Conservation (phyloP, 2,888 invertebrate species). For the Globia sparganii region DNA sequence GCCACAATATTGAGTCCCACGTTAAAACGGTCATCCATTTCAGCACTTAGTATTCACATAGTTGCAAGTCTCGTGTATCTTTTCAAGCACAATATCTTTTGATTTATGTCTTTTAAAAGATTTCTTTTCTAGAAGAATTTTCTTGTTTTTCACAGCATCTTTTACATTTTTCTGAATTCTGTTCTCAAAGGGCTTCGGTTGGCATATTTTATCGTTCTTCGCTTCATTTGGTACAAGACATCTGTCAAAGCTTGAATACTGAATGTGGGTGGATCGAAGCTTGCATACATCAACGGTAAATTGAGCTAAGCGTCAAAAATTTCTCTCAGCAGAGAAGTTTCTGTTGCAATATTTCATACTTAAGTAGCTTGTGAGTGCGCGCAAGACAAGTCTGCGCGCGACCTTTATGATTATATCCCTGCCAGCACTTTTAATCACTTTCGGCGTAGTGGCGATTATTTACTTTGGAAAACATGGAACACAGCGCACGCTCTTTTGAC, state of each 20-base stretch:
- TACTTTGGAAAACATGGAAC: background rate
- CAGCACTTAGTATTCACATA: conserved; percentile 14
- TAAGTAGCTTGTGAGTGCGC: background rate
- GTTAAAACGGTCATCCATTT: conserved; percentile 23
- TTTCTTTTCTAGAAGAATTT: background rate
- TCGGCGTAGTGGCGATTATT: background rate
- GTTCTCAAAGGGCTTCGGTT: conserved; percentile 30
- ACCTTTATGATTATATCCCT: background rate
- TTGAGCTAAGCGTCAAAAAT: conserved; percentile 32
- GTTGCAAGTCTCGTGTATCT: conserved; percentile 2
- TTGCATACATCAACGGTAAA: conserved; percentile 18
- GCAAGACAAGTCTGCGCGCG: background rate
- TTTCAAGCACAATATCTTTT: background rate
- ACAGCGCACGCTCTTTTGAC: too few relatives aligned
- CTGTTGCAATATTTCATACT: background rate
- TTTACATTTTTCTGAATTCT: conserved; percentile 23
- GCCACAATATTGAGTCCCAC: conserved; percentile 5
- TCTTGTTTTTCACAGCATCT: conserved; percentile 10
- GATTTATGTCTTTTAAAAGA: background rate
- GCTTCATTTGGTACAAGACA: conserved; percentile 31
- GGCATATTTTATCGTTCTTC: conserved; percentile 31
- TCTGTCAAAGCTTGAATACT: conserved; percentile 40
- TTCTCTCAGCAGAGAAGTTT: background rate
- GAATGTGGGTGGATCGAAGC: conserved; percentile 30
- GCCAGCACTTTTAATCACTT: background rate